Conservation (phyloP, 1,140 invertebrate genomes). For the Aphis craccivora region DNA sequence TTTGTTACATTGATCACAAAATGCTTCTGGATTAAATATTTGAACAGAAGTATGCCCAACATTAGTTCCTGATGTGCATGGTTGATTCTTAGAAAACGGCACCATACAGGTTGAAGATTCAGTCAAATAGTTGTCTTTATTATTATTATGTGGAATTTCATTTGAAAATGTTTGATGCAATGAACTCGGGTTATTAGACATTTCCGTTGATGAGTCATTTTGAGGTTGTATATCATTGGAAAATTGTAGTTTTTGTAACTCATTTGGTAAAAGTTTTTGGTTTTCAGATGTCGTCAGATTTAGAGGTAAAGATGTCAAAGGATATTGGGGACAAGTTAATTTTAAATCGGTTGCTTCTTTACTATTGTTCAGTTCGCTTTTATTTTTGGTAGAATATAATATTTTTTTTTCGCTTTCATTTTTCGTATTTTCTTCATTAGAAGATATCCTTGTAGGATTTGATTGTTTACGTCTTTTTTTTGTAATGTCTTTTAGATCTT, state of each 20-base stretch:
- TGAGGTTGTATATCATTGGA: background rate
- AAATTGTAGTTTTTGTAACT: background rate
- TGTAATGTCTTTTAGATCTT: background rate
- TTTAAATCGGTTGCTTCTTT: background rate
- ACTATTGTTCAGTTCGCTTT: background rate
- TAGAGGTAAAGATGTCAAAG: background rate
- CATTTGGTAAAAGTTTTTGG: background rate
- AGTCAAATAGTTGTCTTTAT: background rate
- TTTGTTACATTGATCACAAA: slow-evolving; percentile 97
- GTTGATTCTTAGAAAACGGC: background rate
- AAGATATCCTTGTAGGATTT: slow-evolving; percentile 61
- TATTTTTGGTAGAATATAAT: background rate
- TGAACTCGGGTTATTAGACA: background rate
- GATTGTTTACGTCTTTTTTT: slow-evolving; percentile 62
- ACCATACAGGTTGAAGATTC: background rate
- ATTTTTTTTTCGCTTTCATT: background rate
- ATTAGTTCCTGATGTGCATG: background rate
- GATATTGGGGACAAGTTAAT: background rate
- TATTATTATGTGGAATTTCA: background rate
- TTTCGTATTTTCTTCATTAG: slow-evolving; percentile 51
- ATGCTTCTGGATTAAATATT: slow-evolving; percentile 95
- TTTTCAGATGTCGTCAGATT: background rate
- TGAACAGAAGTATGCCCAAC: slow-evolving; percentile 16
- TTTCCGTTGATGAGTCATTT: background rate
- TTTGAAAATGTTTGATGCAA: background rate